Evolutionary conservation across 2,113 vertebrate species (phyloP).

Genomic region (Trematocara zebra): DNA sequence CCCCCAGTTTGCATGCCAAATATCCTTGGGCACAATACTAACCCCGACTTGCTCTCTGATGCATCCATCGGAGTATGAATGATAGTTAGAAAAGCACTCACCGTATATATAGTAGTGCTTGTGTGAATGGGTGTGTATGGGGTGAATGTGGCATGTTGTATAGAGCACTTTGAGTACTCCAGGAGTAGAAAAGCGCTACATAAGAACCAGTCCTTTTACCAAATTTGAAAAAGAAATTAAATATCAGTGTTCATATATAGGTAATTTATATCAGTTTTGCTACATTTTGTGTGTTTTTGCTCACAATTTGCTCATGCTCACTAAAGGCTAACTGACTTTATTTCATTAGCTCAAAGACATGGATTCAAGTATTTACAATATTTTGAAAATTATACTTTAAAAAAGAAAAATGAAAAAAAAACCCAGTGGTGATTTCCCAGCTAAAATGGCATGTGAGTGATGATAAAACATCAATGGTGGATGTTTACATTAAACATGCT

Average conservation of each 20-base stretch:
- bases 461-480: not conserved
- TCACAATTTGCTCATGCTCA: not conserved
- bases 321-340: not conserved
- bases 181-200: not conserved
- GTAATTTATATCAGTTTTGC: not conserved
- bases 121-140: not conserved
- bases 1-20: not conserved
- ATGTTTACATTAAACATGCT: not conserved
- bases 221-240: not conserved
- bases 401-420: not conserved
- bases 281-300: not conserved
- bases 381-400: not conserved
- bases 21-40: not conserved
- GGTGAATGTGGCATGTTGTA: not conserved
- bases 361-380: not conserved
- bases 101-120: not conserved
- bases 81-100: not conserved
- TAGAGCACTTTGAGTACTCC: not conserved
- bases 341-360: not conserved
- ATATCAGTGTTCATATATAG: not conserved
- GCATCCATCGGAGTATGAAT: not conserved
- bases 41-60: not conserved
- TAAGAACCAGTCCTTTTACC: not conserved
- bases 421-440: accelerated
- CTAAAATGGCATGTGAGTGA: not conserved